A percentile compares a stretch with the other conserved stretches of the same genome.
phyloP scores from a whole-genome alignment of 2,888 invertebrate species.

The Pediacus dermestoides region DNA sequence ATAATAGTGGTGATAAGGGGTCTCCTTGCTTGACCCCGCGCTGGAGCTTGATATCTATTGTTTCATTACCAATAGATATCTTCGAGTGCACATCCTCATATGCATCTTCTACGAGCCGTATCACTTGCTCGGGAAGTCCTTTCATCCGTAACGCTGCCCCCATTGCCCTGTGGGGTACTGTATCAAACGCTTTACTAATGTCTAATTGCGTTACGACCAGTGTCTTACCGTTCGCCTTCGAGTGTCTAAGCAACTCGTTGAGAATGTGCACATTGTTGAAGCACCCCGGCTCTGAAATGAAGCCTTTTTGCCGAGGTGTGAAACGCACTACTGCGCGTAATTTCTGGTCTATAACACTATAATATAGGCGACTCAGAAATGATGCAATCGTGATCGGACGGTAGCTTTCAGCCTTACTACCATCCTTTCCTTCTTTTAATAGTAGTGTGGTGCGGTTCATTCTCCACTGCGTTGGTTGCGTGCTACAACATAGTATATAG shows the following conservation, averaged over 20 bases:
- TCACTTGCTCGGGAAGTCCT: conserved; percentile 37
- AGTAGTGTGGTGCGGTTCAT: conserved; percentile 37
- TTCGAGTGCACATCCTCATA: conserved; percentile 38
- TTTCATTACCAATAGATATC: conserved; percentile 23
- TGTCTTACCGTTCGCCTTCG: conserved; percentile 28
- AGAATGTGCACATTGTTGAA: conserved; percentile 38
- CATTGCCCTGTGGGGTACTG: conserved; percentile 31
- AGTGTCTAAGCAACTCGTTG: conserved; percentile 30
- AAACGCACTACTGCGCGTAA: conserved; percentile 18
- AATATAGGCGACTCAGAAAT: conserved; percentile 33
- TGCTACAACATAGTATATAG: conserved; percentile 17
- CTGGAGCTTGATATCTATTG: conserved; percentile 30
- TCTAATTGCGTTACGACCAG: conserved; percentile 46
- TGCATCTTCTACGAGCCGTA: conserved; percentile 32
- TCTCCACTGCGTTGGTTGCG: conserved; percentile 34
- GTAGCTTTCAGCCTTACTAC: conserved; percentile 29
- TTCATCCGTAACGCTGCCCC: conserved; percentile 33
- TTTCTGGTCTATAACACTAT: conserved; percentile 32
- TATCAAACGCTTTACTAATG: conserved; percentile 49
- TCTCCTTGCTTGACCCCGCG: conserved; percentile 47
- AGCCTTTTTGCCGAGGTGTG: conserved; percentile 37
- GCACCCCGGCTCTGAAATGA: conserved; percentile 34
- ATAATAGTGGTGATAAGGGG: conserved; percentile 43
- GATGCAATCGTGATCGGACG: conserved; percentile 38
- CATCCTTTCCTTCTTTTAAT: conserved; percentile 38